Conservation (phyloP, 2,113 vertebrate species). For the Collichthys lucidus region DNA sequence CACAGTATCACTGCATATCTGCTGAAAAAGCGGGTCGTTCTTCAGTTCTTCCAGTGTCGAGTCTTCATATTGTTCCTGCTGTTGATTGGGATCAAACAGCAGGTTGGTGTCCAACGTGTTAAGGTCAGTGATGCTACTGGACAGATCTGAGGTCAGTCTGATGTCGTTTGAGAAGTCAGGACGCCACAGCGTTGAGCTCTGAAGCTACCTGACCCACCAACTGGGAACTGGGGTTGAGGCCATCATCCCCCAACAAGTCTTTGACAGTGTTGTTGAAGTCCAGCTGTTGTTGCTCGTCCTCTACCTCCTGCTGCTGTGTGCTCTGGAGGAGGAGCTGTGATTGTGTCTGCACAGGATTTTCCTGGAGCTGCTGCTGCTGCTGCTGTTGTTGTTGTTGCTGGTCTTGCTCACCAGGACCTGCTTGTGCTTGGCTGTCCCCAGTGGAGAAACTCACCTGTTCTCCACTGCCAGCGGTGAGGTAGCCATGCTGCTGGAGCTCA, state of each 20-base stretch:
- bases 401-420: slow-evolving; percentile 87
- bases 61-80: slow-evolving; percentile 98
- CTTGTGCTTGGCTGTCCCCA: slow-evolving; percentile 94
- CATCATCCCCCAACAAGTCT: slow-evolving; percentile 94
- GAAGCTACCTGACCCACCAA: slow-evolving; percentile 94
- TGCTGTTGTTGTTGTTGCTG: slow-evolving; percentile 77
- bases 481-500: slow-evolving; percentile 97
- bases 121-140: slow-evolving; percentile 99
- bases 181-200: slow-evolving; percentile 91
- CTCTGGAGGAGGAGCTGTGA: slow-evolving; percentile 81
- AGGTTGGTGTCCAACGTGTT: slow-evolving; percentile 97
- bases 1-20: slow-evolving; percentile 99
- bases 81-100: slow-evolving; percentile 97
- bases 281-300: slow-evolving; percentile 87
- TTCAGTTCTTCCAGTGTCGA: slow-evolving; percentile 99
- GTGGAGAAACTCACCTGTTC: slow-evolving; percentile 91
- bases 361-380: slow-evolving; percentile 82
- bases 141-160: slow-evolving; percentile 97
- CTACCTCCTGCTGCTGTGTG: slow-evolving; percentile 79
- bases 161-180: slow-evolving; percentile 97
- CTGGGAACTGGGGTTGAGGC: slow-evolving; percentile 94
- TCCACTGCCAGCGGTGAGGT: slow-evolving; percentile 90
- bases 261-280: slow-evolving; percentile 98
- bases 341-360: slow-evolving; percentile 72
- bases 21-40: slow-evolving; percentile 99